phyloP scores from a whole-genome alignment of 2,113 vertebrate genomes.

The Bubalus kerabau region DNA sequence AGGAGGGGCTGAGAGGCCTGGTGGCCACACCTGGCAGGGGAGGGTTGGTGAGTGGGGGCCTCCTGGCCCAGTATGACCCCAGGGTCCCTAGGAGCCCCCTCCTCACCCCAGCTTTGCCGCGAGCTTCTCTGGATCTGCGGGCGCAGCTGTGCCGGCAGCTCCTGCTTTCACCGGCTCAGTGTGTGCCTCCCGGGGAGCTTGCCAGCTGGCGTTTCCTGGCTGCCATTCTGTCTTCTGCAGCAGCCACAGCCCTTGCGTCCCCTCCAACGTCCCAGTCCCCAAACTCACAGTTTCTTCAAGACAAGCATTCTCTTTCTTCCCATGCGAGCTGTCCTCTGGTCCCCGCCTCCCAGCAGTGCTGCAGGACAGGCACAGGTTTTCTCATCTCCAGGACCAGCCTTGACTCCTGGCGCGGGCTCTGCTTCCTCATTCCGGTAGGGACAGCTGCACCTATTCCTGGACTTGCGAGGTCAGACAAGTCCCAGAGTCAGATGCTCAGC shows the following conservation, averaged over 20 bases:
- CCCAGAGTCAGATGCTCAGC: not conserved
- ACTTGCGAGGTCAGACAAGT: not conserved
- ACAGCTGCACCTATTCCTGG: not conserved
- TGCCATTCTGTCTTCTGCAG: not conserved
- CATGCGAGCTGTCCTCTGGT: not conserved
- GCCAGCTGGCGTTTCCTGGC: not conserved
- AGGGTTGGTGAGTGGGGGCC: not conserved
- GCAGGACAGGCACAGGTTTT: not conserved
- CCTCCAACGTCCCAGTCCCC: not conserved
- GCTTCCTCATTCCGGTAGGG: not conserved
- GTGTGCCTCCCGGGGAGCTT: not conserved
- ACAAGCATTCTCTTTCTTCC: not conserved
- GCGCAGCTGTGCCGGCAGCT: not conserved
- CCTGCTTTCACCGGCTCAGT: not conserved
- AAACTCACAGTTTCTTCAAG: not conserved
- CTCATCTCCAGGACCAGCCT: not conserved
- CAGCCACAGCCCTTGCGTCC: no score
- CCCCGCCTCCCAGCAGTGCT: not conserved
- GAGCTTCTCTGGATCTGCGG: not conserved
- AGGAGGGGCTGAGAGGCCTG: not conserved
- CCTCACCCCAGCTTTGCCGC: not conserved
- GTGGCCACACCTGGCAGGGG: not conserved
- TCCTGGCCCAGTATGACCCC: not conserved
- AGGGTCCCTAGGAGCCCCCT: not conserved
- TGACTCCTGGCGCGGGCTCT: fast-evolving